Conservation (phyloP, 2,797 vertebrate genomes). For the Lithobates pipiens region DNA sequence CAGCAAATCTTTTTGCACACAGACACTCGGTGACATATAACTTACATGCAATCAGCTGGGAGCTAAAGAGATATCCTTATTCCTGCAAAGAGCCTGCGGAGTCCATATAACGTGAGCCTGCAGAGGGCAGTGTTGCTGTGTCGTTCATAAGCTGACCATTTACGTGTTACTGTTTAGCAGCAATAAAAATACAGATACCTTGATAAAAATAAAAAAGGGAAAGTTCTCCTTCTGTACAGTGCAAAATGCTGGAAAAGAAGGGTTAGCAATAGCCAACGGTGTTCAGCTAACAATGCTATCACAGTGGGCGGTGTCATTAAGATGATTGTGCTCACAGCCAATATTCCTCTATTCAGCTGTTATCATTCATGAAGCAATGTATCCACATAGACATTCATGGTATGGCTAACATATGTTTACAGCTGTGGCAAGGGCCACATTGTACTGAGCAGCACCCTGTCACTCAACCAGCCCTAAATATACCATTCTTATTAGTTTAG, state of each 20-base stretch:
- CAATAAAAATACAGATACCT: conserved; percentile 21
- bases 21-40: not conserved
- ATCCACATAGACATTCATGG: not conserved
- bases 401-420: conserved; percentile 51
- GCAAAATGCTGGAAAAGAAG: not conserved
- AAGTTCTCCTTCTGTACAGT: not conserved
- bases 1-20: not conserved
- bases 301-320: not conserved
- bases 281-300: conserved; percentile 4
- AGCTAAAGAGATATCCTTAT: not conserved
- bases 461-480: not conserved
- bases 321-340: conserved; percentile 8
- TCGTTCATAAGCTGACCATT: conserved; percentile 41
- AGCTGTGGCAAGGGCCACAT: conserved; percentile 19
- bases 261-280: not conserved
- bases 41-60: conserved; percentile 10
- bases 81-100: not conserved
- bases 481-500: not conserved
- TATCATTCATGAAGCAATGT: conserved; percentile 18
- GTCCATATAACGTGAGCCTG: conserved; percentile 59
- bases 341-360: conserved; percentile 26
- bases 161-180: not conserved
- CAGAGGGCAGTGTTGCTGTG: conserved; percentile 75
- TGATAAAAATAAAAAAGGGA: conserved; percentile 5
- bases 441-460: not conserved